These are phyloP conservation scores for Helicoverpa assulta DNA, from an alignment of 2,888 invertebrate species.

Conservation along the genomic window DNA sequence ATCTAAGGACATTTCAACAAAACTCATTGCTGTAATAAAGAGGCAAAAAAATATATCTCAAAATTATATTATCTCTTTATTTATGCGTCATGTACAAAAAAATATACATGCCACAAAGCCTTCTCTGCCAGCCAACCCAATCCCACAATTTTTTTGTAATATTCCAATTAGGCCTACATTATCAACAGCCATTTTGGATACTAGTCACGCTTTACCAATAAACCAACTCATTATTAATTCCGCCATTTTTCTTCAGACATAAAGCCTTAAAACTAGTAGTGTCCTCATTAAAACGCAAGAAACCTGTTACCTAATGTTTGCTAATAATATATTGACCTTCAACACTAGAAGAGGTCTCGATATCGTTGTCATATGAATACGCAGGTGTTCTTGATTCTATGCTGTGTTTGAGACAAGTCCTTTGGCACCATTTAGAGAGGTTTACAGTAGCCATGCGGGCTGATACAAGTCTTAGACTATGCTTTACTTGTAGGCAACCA, in stretches of 20 bases:
- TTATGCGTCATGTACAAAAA: no score
- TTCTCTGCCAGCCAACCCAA: no score
- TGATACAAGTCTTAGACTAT: no score
- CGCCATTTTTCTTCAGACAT: background rate
- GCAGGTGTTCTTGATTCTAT: constrained; percentile 7
- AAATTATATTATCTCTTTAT: no score
- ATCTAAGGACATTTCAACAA: no score
- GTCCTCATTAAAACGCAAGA: constrained; percentile 24
- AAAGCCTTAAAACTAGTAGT: constrained; percentile 24
- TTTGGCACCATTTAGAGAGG: background rate
- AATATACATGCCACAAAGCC: no score
- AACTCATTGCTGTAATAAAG: background rate
- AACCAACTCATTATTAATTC: background rate
- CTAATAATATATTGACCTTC: constrained; percentile 43
- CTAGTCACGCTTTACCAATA: background rate
- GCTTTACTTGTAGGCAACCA: no score
- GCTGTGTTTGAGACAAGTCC: background rate
- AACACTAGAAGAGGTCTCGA: constrained; percentile 13
- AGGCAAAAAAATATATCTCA: background rate
- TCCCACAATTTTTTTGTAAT: background rate
- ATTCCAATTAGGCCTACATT: background rate
- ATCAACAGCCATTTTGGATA: background rate
- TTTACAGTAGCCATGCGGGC: no score
- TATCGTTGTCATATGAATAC: constrained; percentile 1
- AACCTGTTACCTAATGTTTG: constrained; percentile 37